Evolutionary conservation across 2,888 invertebrate species (phyloP).

Genomic region (Sisyra nigra): DNA sequence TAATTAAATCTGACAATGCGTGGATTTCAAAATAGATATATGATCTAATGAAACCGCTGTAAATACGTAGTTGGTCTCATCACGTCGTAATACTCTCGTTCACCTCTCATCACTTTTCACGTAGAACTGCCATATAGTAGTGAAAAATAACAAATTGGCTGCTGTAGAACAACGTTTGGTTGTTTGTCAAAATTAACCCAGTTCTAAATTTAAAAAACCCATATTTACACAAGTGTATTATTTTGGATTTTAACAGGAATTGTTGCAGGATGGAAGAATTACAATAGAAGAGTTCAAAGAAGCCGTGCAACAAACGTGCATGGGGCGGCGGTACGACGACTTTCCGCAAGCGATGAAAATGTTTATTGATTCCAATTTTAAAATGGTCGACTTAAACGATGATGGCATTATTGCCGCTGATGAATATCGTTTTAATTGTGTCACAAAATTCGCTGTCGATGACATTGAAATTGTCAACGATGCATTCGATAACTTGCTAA

Average conservation of each 20-base stretch:
- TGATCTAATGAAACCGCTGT: neutral
- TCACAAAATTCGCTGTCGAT: slow-evolving; percentile 63
- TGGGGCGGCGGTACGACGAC: slow-evolving; percentile 58
- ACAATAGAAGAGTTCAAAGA: slow-evolving; percentile 67
- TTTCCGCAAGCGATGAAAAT: slow-evolving; percentile 77
- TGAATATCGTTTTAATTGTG: slow-evolving; percentile 70
- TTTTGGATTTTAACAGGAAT: slow-evolving; percentile 8
- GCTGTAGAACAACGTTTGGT: too few species aligned
- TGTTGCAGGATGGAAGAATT: slow-evolving; percentile 59
- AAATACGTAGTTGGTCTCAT: neutral
- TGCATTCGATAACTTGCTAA: slow-evolving; percentile 57
- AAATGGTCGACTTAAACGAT: slow-evolving; percentile 62
- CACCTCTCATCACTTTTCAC: neutral
- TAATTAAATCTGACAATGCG: slow-evolving; percentile 18
- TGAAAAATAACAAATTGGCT: too few species aligned
- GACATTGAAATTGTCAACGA: slow-evolving; percentile 61
- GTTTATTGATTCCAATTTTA: slow-evolving; percentile 72
- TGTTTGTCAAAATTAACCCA: too few species aligned
- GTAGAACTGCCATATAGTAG: too few species aligned
- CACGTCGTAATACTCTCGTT: neutral
- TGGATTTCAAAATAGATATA: neutral
- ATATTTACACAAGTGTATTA: neutral
- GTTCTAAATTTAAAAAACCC: neutral
- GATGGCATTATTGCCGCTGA: slow-evolving; percentile 66
- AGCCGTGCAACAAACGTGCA: slow-evolving; percentile 65